Percentiles rank a stretch among this genome's conserved stretches.
Conservation (phyloP, 2,888 invertebrate species). For the Scaptomyza reducta region DNA sequence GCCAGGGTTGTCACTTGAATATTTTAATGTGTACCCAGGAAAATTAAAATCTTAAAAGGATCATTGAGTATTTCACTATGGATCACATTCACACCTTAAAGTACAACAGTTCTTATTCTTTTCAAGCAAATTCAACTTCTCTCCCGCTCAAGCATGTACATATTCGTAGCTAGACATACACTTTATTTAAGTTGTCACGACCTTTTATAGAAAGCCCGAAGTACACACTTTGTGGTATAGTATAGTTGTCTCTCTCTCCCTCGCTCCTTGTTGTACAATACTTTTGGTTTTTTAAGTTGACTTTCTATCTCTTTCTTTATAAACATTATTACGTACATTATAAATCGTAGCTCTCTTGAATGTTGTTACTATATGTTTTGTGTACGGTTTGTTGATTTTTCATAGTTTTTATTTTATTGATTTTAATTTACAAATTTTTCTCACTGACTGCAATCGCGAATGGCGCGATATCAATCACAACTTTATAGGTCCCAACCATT, state of each 20-base stretch:
- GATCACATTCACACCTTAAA: too few species aligned
- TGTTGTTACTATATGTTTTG: conserved; percentile 20
- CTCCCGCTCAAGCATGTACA: not conserved
- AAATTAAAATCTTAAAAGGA: too few species aligned
- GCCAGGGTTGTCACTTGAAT: not conserved
- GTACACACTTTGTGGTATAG: too few species aligned
- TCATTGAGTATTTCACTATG: too few species aligned
- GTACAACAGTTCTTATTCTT: too few species aligned
- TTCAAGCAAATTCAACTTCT: not conserved
- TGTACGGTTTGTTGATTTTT: conserved; percentile 29
- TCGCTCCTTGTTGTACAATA: conserved; percentile 12
- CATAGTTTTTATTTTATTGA: conserved; percentile 26
- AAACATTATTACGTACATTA: too few species aligned
- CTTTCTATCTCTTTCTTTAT: not conserved
- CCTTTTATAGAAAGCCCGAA: too few species aligned
- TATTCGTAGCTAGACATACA: not conserved
- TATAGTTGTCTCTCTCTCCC: conserved; percentile 21
- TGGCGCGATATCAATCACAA: conserved; percentile 3
- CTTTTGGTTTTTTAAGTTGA: not conserved
- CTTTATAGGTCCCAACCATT: conserved; percentile 82
- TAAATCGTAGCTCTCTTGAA: conserved; percentile 14
- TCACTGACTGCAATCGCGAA: conserved; percentile 31
- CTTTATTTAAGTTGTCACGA: too few species aligned
- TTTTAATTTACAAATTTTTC: conserved; percentile 56
- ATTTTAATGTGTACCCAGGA: not conserved